These are phyloP conservation scores for Mayetiola destructor DNA, from an alignment of 2,888 invertebrate species.

Conservation along the genomic window DNA sequence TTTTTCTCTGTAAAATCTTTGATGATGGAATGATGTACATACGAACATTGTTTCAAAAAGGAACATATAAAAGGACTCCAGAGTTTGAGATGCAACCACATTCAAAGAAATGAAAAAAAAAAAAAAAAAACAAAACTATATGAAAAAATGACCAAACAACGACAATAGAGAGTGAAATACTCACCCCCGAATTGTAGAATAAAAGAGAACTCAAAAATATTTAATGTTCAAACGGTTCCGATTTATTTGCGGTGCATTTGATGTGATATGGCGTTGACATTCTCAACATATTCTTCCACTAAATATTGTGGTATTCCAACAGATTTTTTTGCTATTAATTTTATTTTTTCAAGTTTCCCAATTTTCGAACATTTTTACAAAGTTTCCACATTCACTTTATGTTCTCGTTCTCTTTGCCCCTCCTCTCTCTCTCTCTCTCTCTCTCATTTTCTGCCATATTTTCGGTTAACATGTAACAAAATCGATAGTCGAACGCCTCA, in stretches of 20 bases:
- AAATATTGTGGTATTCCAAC: conserved; percentile 12
- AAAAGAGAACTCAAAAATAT: not conserved
- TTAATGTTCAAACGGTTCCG: conserved; percentile 4
- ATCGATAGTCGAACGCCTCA: too few relatives aligned
- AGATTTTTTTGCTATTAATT: conserved; percentile 3
- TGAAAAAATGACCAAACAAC: not conserved
- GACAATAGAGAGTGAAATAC: not conserved
- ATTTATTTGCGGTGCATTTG: conserved; percentile 6
- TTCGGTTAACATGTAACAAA: too few relatives aligned
- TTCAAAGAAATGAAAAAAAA: not conserved
- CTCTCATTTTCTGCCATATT: too few relatives aligned
- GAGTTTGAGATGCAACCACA: too few relatives aligned
- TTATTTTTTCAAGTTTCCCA: too few relatives aligned
- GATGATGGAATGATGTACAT: too few relatives aligned
- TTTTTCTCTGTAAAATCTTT: too few relatives aligned
- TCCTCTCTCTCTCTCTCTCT: not conserved
- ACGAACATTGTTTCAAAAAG: too few relatives aligned
- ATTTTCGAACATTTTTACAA: too few relatives aligned
- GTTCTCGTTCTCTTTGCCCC: not conserved
- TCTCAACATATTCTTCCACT: not conserved
- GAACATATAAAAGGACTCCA: too few relatives aligned
- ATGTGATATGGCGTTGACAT: conserved; percentile 8
- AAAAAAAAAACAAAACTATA: not conserved
- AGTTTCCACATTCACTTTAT: not conserved
- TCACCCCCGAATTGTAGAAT: not conserved